These are phyloP conservation scores for Setophaga kirtlandii DNA, from an alignment of 2,113 vertebrate genomes.

Conservation along the genomic window DNA sequence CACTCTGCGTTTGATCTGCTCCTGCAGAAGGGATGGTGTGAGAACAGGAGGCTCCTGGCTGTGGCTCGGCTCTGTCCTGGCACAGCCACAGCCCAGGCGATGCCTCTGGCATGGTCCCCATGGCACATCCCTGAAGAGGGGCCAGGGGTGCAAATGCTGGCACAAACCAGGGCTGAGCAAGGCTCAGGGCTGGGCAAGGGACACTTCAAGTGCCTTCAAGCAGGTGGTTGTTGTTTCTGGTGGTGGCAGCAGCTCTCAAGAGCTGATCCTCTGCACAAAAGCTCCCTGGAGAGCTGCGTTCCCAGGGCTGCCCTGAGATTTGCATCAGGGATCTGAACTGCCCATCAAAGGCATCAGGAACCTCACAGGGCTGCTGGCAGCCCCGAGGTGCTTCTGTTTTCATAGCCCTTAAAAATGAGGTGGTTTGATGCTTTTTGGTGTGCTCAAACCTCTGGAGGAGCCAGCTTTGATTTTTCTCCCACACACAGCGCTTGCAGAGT, in stretches of 20 bases:
- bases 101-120: background rate
- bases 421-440: background rate
- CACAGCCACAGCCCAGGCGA: background rate
- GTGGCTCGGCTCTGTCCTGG: background rate
- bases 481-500: background rate
- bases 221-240: background rate
- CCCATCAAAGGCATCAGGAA: background rate
- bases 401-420: background rate
- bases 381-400: background rate
- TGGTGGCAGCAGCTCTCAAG: background rate
- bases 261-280: background rate
- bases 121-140: accelerated
- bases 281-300: accelerated
- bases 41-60: background rate
- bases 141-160: background rate
- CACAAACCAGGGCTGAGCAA: background rate
- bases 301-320: accelerated
- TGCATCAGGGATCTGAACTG: background rate
- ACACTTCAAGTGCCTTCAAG: background rate
- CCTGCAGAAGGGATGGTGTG: background rate
- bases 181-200: background rate
- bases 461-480: background rate
- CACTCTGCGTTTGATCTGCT: background rate
- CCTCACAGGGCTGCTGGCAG: background rate
- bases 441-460: background rate